Evolutionary conservation across 64 coral and sea anemone genomes (phyloP).

Genomic region (Dendronephthya gigantea): DNA sequence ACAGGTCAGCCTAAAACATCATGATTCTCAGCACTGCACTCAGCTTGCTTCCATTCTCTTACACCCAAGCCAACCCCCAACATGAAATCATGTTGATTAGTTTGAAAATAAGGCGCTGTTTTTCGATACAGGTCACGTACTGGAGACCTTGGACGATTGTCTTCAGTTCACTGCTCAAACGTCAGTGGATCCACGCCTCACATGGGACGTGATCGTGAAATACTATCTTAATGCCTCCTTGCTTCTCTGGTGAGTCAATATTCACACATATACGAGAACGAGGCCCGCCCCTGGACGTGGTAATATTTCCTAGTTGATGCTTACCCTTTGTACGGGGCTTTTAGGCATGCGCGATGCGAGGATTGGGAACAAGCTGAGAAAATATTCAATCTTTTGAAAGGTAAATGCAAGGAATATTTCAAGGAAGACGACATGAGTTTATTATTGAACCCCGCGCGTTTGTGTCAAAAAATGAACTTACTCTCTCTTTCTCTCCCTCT

Average conservation of each 20-base stretch:
- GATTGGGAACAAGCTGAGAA: conserved; percentile 63
- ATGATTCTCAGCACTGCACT: no score
- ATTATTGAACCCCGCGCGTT: no score
- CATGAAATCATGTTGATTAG: no score
- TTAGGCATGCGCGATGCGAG: conserved; percentile 56
- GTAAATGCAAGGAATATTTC: conserved; percentile 21
- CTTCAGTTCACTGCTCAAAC: conserved; percentile 54
- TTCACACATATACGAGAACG: background rate
- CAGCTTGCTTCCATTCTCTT: no score
- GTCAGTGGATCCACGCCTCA: conserved; percentile 54
- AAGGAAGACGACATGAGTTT: no score
- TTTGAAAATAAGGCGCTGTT: no score
- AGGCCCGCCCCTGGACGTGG: background rate
- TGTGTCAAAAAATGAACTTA: no score
- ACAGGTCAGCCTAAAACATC: conserved; percentile 29
- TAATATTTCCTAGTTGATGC: background rate
- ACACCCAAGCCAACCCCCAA: no score
- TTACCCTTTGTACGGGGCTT: background rate
- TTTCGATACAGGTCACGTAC: conserved; percentile 43
- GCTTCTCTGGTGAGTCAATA: conserved; percentile 55
- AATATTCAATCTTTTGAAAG: conserved; percentile 20
- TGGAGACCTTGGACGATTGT: conserved; percentile 53
- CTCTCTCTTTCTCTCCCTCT: no score
- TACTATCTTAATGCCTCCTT: conserved; percentile 76
- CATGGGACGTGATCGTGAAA: conserved; percentile 47